Conservation (phyloP, 2,888 invertebrate species). For the Blomia tropicalis region DNA sequence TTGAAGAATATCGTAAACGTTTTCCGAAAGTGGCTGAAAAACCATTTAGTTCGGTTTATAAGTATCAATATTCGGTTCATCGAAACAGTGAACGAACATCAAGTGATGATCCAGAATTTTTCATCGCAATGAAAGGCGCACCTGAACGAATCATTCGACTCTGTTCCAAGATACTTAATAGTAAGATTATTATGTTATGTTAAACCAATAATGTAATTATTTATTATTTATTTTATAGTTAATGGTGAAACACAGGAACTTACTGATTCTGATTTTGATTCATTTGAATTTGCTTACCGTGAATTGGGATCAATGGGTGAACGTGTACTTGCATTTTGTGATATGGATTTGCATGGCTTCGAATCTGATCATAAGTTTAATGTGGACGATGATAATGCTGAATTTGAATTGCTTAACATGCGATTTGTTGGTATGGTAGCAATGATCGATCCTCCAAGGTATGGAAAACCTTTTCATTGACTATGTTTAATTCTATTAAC, state of each 20-base stretch:
- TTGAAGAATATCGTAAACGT: slow-evolving; percentile 32
- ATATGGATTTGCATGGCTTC: slow-evolving; percentile 25
- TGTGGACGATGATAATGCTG: slow-evolving; percentile 34
- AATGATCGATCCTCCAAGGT: slow-evolving; percentile 35
- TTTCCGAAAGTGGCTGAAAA: slow-evolving; percentile 36
- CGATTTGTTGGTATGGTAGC: slow-evolving; percentile 35
- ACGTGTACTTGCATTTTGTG: slow-evolving; percentile 42
- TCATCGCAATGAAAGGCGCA: slow-evolving; percentile 43
- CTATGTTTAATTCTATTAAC: slow-evolving; percentile 29
- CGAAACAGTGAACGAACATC: background rate
- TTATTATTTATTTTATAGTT: slow-evolving; percentile 27
- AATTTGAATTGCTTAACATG: slow-evolving; percentile 32
- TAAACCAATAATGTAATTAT: background rate
- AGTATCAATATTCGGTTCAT: slow-evolving; percentile 32
- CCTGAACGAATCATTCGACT: slow-evolving; percentile 39
- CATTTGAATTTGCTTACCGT: slow-evolving; percentile 49
- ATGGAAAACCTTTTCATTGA: slow-evolving; percentile 22
- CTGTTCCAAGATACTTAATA: slow-evolving; percentile 42
- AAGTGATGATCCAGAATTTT: background rate
- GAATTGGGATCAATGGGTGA: slow-evolving; percentile 69
- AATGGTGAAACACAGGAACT: slow-evolving; percentile 40
- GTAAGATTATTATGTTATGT: background rate
- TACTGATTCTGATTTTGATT: slow-evolving; percentile 40
- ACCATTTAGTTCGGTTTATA: slow-evolving; percentile 38
- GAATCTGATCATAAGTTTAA: slow-evolving; percentile 31